Evolutionary conservation across 2,888 invertebrate genomes (phyloP).

Genomic region (Prenolepis imparis): DNA sequence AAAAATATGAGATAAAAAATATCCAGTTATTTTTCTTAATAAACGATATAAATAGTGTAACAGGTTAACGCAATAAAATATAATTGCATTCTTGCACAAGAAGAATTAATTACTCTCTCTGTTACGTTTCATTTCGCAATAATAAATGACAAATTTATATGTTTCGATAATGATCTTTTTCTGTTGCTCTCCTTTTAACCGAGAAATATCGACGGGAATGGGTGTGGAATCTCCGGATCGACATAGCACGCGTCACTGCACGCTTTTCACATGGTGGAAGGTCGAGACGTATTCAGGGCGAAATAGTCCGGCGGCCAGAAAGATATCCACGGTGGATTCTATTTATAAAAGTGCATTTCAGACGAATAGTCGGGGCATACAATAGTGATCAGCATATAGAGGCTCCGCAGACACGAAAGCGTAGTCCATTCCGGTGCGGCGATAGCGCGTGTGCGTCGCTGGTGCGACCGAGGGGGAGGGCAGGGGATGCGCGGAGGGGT

Average conservation of each 20-base stretch:
- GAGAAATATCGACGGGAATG: background rate
- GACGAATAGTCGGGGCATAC: slow-evolving; percentile 69
- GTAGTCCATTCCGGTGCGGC: slow-evolving; percentile 53
- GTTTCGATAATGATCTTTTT: background rate
- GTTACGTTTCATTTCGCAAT: background rate
- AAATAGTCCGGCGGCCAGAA: slow-evolving; percentile 39
- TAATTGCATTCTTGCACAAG: background rate
- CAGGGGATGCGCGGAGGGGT: slow-evolving; percentile 53
- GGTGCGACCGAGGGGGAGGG: slow-evolving; percentile 26
- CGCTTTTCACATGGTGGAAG: slow-evolving; percentile 50
- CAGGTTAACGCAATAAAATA: background rate
- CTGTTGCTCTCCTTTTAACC: background rate
- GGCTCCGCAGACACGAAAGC: slow-evolving; percentile 48
- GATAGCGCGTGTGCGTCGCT: slow-evolving; percentile 35
- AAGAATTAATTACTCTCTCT: background rate
- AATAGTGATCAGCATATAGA: slow-evolving; percentile 72
- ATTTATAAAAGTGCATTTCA: slow-evolving; percentile 79
- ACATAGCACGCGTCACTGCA: slow-evolving; percentile 33
- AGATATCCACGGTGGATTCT: slow-evolving; percentile 61
- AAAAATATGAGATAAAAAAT: background rate
- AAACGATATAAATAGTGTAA: background rate
- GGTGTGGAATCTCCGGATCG: slow-evolving; percentile 15
- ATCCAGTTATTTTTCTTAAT: background rate
- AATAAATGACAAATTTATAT: background rate
- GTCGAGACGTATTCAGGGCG: slow-evolving; percentile 51